phyloP scores from a whole-genome alignment of 2,113 vertebrate genomes.

The Hippocampus zosterae region DNA sequence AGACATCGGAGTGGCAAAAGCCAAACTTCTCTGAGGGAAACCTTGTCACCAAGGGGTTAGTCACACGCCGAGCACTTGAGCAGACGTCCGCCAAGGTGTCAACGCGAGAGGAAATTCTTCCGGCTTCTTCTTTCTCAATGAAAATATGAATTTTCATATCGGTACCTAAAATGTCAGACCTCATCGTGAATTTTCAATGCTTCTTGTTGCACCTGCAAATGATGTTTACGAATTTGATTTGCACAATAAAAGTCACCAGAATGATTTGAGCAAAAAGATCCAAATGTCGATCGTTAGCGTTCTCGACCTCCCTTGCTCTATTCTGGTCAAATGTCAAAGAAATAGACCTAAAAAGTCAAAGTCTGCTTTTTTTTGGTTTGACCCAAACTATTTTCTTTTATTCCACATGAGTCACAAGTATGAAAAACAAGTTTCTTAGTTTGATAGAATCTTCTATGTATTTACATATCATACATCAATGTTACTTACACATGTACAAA shows the following conservation, averaged over 20 bases:
- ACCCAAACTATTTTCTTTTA: conserved; percentile 67
- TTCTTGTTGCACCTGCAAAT: no score
- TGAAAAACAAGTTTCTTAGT: conserved; percentile 66
- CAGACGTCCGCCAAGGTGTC: not conserved
- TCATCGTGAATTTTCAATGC: no score
- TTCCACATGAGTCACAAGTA: conserved; percentile 72
- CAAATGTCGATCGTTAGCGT: no score
- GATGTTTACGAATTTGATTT: no score
- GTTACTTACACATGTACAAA: conserved; percentile 74
- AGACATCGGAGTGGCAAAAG: not conserved
- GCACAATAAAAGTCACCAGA: no score
- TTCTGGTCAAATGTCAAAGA: not conserved
- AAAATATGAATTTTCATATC: no score
- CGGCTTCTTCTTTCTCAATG: no score
- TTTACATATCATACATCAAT: conserved; percentile 63
- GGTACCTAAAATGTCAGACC: no score
- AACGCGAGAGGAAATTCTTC: not conserved
- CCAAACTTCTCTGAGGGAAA: conserved; percentile 1
- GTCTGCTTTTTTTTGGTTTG: conserved; percentile 5
- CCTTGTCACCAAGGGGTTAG: not conserved
- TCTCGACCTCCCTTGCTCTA: not conserved
- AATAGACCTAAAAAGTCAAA: conserved; percentile 6
- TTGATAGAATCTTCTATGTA: conserved; percentile 67
- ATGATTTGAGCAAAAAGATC: no score
- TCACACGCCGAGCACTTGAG: not conserved